These are phyloP conservation scores for Drosophila serrata DNA, from an alignment of 1,140 invertebrate species.

Conservation along the genomic window DNA sequence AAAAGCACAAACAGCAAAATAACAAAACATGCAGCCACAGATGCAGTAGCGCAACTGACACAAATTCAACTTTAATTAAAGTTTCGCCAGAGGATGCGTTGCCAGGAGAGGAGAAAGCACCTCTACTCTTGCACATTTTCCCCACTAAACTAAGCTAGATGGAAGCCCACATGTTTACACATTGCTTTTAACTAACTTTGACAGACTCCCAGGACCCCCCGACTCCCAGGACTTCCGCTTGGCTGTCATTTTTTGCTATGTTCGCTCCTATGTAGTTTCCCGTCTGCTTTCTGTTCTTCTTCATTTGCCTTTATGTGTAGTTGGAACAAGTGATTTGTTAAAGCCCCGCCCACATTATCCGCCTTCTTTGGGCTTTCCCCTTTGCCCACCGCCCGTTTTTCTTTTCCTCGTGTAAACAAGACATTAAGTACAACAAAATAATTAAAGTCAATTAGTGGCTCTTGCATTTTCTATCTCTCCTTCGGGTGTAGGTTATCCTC, in stretches of 20 bases:
- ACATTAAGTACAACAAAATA: slow-evolving; percentile 83
- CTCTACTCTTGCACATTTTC: slow-evolving; percentile 13
- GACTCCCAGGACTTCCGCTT: not conserved
- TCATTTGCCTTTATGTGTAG: slow-evolving; percentile 39
- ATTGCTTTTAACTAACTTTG: slow-evolving; percentile 67
- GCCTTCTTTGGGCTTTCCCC: not conserved
- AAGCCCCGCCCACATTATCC: slow-evolving; percentile 42
- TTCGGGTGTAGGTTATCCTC: not conserved
- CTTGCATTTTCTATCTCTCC: slow-evolving; percentile 41
- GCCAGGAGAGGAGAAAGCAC: not conserved
- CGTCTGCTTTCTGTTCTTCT: slow-evolving; percentile 15
- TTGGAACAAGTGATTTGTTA: slow-evolving; percentile 52
- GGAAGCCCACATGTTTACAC: slow-evolving; percentile 56
- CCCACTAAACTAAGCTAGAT: slow-evolving; percentile 17
- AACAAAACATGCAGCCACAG: slow-evolving; percentile 32
- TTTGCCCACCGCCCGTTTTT: slow-evolving; percentile 2
- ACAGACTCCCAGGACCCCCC: slow-evolving; percentile 19
- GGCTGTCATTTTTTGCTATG: slow-evolving; percentile 18
- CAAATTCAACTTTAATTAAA: slow-evolving; percentile 79
- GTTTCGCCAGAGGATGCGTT: slow-evolving; percentile 35
- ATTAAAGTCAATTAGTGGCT: slow-evolving; percentile 82
- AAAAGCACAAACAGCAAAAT: slow-evolving; percentile 5
- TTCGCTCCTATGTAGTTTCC: not conserved
- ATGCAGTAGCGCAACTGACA: slow-evolving; percentile 60
- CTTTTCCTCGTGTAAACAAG: slow-evolving; percentile 67